phyloP scores from a whole-genome alignment of 2,113 vertebrate genomes.

The Hippoglossus stenolepis region DNA sequence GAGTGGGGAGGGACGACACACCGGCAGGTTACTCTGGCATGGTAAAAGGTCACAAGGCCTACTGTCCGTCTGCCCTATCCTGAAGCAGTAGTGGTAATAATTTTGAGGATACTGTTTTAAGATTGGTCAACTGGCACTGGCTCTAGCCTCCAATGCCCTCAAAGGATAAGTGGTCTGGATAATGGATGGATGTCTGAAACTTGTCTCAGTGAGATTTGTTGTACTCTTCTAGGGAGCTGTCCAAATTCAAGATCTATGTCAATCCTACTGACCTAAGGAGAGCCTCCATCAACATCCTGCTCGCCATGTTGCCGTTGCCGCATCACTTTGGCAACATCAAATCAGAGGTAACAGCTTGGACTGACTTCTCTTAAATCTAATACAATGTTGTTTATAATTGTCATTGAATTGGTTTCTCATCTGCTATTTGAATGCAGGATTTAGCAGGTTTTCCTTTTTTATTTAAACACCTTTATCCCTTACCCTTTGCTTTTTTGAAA shows the following conservation, averaged over 20 bases:
- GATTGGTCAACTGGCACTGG: background rate
- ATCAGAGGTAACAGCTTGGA: conserved; percentile 87
- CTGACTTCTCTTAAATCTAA: background rate
- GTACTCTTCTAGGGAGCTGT: conserved; percentile 87
- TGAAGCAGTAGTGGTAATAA: background rate
- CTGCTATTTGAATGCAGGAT: background rate
- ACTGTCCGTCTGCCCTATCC: too few species aligned
- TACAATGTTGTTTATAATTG: background rate
- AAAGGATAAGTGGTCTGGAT: too few species aligned
- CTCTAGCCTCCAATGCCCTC: too few species aligned
- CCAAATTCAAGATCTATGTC: conserved; percentile 96
- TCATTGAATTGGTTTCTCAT: background rate
- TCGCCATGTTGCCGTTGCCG: conserved; percentile 93
- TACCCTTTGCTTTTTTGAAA: background rate
- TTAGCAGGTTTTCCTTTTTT: background rate
- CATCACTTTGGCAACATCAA: conserved; percentile 97
- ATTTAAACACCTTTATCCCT: background rate
- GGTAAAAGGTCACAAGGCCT: too few species aligned
- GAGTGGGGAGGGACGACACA: too few species aligned
- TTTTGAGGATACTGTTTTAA: background rate
- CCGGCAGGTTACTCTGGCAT: too few species aligned
- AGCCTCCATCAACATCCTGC: conserved; percentile 95
- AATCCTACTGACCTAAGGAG: conserved; percentile 95
- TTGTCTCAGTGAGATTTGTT: conserved; percentile 13
- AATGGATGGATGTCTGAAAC: background rate